Percentiles rank a stretch among this genome's conserved stretches.
Evolutionary conservation across 2,797 vertebrate genomes (phyloP).

Genomic region (Premnoplex brunnescens): DNA sequence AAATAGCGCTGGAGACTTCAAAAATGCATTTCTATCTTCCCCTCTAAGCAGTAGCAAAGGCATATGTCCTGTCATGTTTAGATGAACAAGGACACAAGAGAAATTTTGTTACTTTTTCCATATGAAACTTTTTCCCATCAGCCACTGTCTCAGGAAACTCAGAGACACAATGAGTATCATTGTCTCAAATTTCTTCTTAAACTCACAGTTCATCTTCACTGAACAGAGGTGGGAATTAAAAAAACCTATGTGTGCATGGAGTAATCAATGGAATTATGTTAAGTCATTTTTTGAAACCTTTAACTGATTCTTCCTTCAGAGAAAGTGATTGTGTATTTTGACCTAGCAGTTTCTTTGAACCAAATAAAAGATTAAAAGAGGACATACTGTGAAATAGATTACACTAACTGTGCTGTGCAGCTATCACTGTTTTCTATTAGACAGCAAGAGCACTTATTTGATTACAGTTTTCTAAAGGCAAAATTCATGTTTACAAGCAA

Average conservation of each 20-base stretch:
- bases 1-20: neutral
- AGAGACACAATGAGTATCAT: neutral
- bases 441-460: neutral
- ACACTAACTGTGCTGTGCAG: neutral
- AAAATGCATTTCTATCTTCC: neutral
- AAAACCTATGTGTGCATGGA: rapidly evolving
- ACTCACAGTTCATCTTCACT: neutral
- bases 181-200: neutral
- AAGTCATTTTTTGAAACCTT: neutral
- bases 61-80: neutral
- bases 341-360: neutral
- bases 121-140: neutral
- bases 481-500: conserved; percentile 4
- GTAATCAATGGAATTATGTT: neutral
- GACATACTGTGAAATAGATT: conserved; percentile 31
- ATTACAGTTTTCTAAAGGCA: conserved; percentile 41
- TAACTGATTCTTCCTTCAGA: neutral
- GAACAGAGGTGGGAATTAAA: neutral
- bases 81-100: neutral
- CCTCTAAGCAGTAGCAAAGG: neutral
- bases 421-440: conserved; percentile 16
- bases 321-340: neutral
- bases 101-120: neutral
- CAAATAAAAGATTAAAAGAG: conserved; percentile 12
- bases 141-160: neutral